phyloP scores from a whole-genome alignment of 2,888 invertebrate genomes.

The Melolontha melolontha region DNA sequence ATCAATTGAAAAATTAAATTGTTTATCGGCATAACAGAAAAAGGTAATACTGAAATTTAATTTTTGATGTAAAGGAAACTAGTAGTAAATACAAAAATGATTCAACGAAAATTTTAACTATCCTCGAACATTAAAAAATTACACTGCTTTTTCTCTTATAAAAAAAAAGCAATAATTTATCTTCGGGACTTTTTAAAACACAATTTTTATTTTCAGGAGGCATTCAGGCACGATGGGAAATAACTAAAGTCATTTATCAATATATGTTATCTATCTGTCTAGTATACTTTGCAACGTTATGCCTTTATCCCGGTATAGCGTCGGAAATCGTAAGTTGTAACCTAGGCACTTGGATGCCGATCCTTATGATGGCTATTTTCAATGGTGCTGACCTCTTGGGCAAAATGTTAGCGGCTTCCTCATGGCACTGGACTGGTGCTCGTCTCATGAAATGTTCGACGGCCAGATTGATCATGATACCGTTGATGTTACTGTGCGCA shows the following conservation, averaged over 20 bases:
- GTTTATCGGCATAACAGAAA: too few species aligned
- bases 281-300: constrained; percentile 90
- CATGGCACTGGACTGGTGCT: constrained; percentile 85
- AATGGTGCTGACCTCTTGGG: constrained; percentile 90
- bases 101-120: too few species aligned
- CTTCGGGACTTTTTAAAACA: too few species aligned
- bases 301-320: constrained; percentile 90
- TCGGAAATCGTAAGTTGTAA: constrained; percentile 89
- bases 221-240: constrained; percentile 79
- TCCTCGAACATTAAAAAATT: too few species aligned
- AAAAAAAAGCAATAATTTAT: too few species aligned
- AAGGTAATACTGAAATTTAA: too few species aligned
- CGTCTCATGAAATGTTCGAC: constrained; percentile 79
- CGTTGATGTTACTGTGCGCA: constrained; percentile 84
- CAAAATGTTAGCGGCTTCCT: constrained; percentile 82
- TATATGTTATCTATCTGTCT: constrained; percentile 91
- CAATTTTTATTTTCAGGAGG: constrained; percentile 70
- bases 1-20: too few species aligned
- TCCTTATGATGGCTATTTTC: constrained; percentile 89
- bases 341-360: constrained; percentile 91
- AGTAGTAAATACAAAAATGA: too few species aligned
- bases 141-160: too few species aligned
- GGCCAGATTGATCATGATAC: constrained; percentile 80
- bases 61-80: too few species aligned
- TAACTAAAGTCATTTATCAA: constrained; percentile 86